Base-by-base conservation (phyloP, 1,140 invertebrate genomes). In the Berghia stephanieae region DNA sequence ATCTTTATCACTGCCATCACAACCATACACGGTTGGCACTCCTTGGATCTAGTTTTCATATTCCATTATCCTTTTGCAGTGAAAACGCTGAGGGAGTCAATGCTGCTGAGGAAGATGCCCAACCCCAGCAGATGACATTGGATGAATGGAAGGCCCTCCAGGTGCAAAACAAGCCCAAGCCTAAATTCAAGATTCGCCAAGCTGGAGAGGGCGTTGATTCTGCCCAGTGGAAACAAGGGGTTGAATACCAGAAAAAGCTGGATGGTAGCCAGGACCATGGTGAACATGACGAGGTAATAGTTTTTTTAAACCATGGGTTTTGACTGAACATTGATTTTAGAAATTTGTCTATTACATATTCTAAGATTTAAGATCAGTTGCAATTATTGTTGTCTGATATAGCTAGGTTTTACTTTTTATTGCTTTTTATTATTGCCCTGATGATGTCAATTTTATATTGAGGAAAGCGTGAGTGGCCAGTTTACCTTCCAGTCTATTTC, bases 121-220 rank as follows among this genome's bases (percentile, higher is more conserved):
- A 78, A 42, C 75, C 81, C n/a, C 83, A 87, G 70, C 81, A 85
- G 46, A 85, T 88, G 85, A 88, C 86, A 0, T 78, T 87, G 55
- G 85, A 87, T 71, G 86, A 88, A 78, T 88, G 83, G 82, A 87
- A 86, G 76, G 86, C 85, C 10, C 55, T 82, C 57, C 82, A 87
- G 75, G 79, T 77, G 13, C 81, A 84, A 44, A 82, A 81, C 13
- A 75, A 83, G 13, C 44, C 80, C 16, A 86, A 85, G 73, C 44
- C 81, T 24, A 75, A 82, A 44, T 88, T 86, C 77, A 86, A 88
- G 66, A 82, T 86, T 63, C 78, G 86, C 27, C 84, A 85, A 78
- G 79, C 86, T 44, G 83, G 83, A 49, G 86, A 88, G 55, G 86
- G 86, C 13, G 81, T 78, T 38, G 84, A 84, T 66, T 57, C 60